These are phyloP conservation scores for Semnornis frantzii DNA, from an alignment of 2,113 vertebrate species.

Conservation along the genomic window DNA sequence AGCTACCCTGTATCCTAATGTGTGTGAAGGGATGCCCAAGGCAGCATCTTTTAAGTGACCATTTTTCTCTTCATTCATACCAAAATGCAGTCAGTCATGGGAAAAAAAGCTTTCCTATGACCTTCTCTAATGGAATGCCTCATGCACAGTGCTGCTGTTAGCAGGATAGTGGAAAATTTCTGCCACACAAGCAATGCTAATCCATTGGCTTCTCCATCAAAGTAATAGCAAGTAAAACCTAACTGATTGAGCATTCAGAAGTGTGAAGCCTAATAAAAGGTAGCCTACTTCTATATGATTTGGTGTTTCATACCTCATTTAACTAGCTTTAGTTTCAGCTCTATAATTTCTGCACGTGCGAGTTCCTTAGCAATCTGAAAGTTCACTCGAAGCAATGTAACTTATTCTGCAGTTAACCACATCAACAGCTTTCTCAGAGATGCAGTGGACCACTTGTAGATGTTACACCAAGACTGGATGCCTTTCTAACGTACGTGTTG, in stretches of 20 bases:
- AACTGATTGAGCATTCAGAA: conserved; percentile 32
- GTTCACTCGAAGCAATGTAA: background rate
- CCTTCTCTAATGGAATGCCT: background rate
- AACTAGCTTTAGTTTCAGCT: conserved; percentile 15
- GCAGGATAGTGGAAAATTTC: background rate
- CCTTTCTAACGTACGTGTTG: background rate
- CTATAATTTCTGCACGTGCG: background rate
- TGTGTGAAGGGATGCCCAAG: background rate
- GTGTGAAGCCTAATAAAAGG: conserved; percentile 43
- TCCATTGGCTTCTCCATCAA: background rate
- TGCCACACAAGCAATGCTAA: background rate
- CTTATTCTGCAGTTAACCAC: background rate
- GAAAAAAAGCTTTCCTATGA: background rate
- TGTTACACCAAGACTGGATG: background rate
- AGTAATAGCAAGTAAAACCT: background rate
- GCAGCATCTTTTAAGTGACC: fast-evolving
- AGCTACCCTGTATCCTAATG: background rate
- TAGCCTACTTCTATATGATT: background rate
- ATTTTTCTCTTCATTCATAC: background rate
- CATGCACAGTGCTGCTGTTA: background rate
- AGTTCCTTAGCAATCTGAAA: background rate
- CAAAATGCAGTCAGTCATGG: background rate
- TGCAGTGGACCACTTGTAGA: background rate
- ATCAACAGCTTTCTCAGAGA: background rate
- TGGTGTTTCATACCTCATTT: conserved; percentile 38